Percentiles rank a stretch among this genome's conserved stretches.
phyloP scores from a whole-genome alignment of 1,140 invertebrate species.

The Rhagoletis zephyria region DNA sequence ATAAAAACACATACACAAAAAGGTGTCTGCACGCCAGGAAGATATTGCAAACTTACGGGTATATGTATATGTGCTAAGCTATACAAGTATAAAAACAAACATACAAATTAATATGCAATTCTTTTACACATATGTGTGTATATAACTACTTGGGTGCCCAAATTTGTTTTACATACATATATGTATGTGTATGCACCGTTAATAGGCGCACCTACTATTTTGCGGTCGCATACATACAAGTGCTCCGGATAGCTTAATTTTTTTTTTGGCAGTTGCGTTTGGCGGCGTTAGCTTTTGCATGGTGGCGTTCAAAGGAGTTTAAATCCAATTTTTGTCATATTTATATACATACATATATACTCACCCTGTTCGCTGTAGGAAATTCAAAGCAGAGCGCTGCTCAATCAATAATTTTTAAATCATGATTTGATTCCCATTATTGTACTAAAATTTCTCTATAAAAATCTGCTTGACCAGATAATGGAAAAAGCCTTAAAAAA shows the following conservation, averaged over 20 bases:
- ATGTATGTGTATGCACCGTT: neutral
- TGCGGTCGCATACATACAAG: neutral
- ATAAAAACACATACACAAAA: neutral
- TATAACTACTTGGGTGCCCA: neutral
- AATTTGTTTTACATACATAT: neutral
- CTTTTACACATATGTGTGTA: neutral
- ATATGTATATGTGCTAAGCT: neutral
- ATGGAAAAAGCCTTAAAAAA: too few species aligned
- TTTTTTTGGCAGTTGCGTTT: neutral
- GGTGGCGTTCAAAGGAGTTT: neutral
- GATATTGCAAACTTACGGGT: neutral
- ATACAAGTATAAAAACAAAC: neutral
- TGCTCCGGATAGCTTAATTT: neutral
- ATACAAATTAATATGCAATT: neutral
- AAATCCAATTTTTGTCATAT: neutral
- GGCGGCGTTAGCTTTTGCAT: neutral
- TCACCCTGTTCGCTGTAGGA: too few species aligned
- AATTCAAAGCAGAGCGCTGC: too few species aligned
- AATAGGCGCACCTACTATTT: conserved; percentile 27
- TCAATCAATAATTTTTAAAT: too few species aligned
- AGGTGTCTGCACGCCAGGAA: neutral
- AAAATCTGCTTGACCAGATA: too few species aligned
- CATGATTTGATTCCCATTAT: too few species aligned
- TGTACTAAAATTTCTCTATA: too few species aligned
- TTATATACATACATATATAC: too few species aligned